Conservation (phyloP, 30 jellyfish, hydroid and myxozoan genomes). For the Mastigias papua region DNA sequence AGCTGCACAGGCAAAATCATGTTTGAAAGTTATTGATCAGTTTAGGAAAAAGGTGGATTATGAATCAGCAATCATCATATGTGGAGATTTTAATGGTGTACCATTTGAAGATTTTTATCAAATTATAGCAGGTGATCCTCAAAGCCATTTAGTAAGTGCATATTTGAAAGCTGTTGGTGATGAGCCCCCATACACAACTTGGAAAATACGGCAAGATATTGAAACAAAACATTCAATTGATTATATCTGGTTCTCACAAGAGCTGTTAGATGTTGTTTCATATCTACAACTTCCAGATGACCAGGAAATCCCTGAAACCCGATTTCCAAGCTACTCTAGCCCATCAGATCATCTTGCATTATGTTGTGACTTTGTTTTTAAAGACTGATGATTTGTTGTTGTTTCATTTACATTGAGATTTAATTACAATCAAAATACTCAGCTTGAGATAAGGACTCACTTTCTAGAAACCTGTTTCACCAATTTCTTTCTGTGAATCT, state of each 20-base stretch:
- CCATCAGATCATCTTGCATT: slow-evolving; percentile 88
- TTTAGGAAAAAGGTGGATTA: slow-evolving; percentile 14
- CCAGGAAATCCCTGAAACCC: slow-evolving; percentile 64
- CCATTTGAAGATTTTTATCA: slow-evolving; percentile 68
- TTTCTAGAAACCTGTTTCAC: no score
- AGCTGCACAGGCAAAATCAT: slow-evolving; percentile 70
- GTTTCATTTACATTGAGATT: no score
- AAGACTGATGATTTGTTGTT: neutral
- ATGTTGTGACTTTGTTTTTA: slow-evolving; percentile 76
- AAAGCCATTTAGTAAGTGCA: slow-evolving; percentile 58
- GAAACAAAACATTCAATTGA: slow-evolving; percentile 82
- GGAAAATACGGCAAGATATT: slow-evolving; percentile 83
- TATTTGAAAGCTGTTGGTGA: slow-evolving; percentile 38
- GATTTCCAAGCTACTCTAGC: slow-evolving; percentile 75
- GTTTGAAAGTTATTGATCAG: slow-evolving; percentile 23
- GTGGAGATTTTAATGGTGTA: slow-evolving; percentile 91
- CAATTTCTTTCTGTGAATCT: no score
- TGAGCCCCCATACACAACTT: slow-evolving; percentile 71
- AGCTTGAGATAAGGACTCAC: no score
- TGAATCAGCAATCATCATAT: slow-evolving; percentile 56
- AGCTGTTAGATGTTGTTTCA: slow-evolving; percentile 33
- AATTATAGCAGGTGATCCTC: slow-evolving; percentile 21
- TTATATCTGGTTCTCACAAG: slow-evolving; percentile 79
- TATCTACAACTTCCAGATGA: slow-evolving; percentile 75
- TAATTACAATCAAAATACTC: no score